phyloP scores from a whole-genome alignment of 2,113 vertebrate species.

The Tylochromis polylepis region DNA sequence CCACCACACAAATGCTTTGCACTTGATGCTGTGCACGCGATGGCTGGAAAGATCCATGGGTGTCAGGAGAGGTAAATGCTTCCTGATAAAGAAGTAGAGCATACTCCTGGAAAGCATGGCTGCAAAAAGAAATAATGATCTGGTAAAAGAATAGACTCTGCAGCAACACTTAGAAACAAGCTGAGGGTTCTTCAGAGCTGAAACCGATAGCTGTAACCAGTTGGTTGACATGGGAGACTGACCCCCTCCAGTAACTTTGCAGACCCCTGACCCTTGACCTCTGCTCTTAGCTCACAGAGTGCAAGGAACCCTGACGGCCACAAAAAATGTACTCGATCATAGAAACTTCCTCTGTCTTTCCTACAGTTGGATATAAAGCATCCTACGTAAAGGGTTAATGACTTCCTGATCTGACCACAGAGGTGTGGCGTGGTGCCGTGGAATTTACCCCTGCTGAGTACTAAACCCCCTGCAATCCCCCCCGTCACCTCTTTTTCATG shows the following conservation, averaged over 20 bases:
- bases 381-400: slow-evolving; percentile 28
- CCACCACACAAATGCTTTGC: not conserved
- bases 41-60: not conserved
- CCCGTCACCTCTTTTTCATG: slow-evolving; percentile 12
- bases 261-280: slow-evolving; percentile 46
- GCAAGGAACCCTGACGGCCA: not conserved
- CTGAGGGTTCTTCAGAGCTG: not conserved
- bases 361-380: not conserved
- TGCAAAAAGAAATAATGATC: too few species aligned
- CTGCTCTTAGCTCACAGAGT: not conserved
- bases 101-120: not conserved
- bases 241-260: slow-evolving; percentile 7
- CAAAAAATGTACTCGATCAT: not conserved
- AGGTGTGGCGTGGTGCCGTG: slow-evolving; percentile 20
- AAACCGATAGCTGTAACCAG: not conserved
- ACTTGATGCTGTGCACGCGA: slow-evolving; percentile 1
- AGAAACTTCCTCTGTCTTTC: not conserved
- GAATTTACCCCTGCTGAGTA: slow-evolving; percentile 50
- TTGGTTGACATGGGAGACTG: slow-evolving; percentile 41
- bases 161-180: not conserved
- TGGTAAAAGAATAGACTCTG: not conserved
- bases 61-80: not conserved
- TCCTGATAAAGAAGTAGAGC: not conserved
- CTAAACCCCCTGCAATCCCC: not conserved
- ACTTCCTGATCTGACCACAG: slow-evolving; percentile 35